A percentile compares a stretch with the other conserved stretches of the same genome.
These are phyloP conservation scores for Camponotus pennsylvanicus DNA, from an alignment of 1,140 invertebrate genomes.

Conservation along the genomic window DNA sequence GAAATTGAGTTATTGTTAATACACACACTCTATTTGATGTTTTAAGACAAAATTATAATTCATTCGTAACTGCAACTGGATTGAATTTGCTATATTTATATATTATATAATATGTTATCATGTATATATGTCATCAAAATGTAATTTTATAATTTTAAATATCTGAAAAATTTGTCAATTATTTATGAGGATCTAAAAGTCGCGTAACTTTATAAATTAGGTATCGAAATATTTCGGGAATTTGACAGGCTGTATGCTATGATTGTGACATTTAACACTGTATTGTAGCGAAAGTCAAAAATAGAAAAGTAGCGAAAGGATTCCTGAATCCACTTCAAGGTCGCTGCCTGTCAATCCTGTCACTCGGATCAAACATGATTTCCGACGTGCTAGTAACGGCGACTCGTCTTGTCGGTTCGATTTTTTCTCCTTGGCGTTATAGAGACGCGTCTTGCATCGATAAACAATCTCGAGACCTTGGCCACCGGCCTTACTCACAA, in stretches of 20 bases:
- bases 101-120: background rate
- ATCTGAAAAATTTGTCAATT: background rate
- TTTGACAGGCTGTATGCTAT: background rate
- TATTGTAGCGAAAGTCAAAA: background rate
- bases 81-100: background rate
- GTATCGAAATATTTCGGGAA: background rate
- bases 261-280: background rate
- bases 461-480: constrained; percentile 64
- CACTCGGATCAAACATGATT: constrained; percentile 66
- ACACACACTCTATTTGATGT: background rate
- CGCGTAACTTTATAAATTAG: background rate
- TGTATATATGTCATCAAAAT: background rate
- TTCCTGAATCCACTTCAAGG: background rate
- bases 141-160: background rate
- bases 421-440: constrained; percentile 70
- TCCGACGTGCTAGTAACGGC: constrained; percentile 62
- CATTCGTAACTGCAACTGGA: background rate
- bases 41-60: constrained; percentile 7
- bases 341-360: constrained; percentile 52
- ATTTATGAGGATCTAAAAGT: background rate
- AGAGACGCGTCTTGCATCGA: constrained; percentile 69
- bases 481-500: constrained; percentile 35
- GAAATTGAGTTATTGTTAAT: background rate
- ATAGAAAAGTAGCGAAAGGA: background rate
- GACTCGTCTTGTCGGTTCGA: constrained; percentile 45